Conservation (phyloP, 1,140 invertebrate genomes). For the Drosophila lini region DNA sequence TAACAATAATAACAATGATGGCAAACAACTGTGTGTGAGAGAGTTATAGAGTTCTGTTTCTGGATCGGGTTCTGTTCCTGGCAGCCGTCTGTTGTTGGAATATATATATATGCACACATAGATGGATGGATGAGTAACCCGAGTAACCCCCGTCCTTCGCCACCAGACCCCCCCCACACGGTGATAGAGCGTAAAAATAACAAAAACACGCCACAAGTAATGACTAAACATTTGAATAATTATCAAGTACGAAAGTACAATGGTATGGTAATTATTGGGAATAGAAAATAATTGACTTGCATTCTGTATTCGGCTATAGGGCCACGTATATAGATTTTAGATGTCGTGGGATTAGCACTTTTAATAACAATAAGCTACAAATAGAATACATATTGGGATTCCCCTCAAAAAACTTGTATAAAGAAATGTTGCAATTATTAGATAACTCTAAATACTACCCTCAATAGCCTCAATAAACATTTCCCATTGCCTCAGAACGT, state of each 20-base stretch:
- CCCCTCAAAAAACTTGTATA: neutral
- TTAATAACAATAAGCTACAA: neutral
- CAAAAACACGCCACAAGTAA: slow-evolving; percentile 34
- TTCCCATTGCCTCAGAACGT: neutral
- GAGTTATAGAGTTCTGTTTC: slow-evolving; percentile 23
- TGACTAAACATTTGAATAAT: slow-evolving; percentile 52
- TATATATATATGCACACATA: neutral
- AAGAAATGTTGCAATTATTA: neutral
- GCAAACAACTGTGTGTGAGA: slow-evolving; percentile 7
- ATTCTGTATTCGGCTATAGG: neutral
- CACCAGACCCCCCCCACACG: slow-evolving; percentile 14
- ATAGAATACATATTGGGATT: neutral
- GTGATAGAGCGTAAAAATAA: slow-evolving; percentile 20
- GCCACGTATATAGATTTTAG: slow-evolving; percentile 1
- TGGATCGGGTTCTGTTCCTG: slow-evolving; percentile 26
- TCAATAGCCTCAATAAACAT: neutral
- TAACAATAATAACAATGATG: slow-evolving; percentile 22
- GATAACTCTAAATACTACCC: neutral
- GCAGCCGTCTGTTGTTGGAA: neutral
- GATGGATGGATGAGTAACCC: slow-evolving; percentile 28
- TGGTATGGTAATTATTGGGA: slow-evolving; percentile 37
- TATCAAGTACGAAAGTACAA: slow-evolving; percentile 41
- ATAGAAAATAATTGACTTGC: slow-evolving; percentile 28
- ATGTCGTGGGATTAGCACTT: neutral
- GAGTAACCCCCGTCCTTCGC: slow-evolving; percentile 17